Evolutionary conservation across 64 coral and sea anemone genomes (phyloP), one percentile per base, ranked within the genome.

Genomic region (Porites lutea): DNA sequence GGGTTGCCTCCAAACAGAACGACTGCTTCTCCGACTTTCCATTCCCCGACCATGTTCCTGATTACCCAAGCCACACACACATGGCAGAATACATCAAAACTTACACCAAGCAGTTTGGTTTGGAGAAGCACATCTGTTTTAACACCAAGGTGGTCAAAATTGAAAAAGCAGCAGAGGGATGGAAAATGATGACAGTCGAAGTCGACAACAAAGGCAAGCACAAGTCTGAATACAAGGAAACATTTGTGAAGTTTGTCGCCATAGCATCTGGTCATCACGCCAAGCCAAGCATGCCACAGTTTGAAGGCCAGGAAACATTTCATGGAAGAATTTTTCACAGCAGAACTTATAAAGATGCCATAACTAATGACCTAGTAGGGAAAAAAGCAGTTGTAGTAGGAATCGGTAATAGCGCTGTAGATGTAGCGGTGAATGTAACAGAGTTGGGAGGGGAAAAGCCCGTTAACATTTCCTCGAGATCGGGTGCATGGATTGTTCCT

Each of bases 251-350:
- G 47, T 88, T 88, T 92, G 85, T 96, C 84, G 94, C 94, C 70
- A 96, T 96, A 92, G 94, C 94, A 88, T 92, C 94, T 64, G 94
- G 94, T 23, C 94, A 96, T 79, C 94, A 96, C 59, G 57, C 94
- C 18, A 88, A 52, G 20, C 94, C 94, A 74, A 96, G 54, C 68
- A 58, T 82, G 15, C 94, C 94, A 48, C 73, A 78, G 16, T 96
- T 96, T 83, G 83, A 55, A 9, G 90, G 90, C 58, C 94, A 96
- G 45, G 47, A 65, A 23, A 82, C 83, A 82, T 96, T 96, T 59
- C 14, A 82, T 52, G 94, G 94, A 4, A 58, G 63, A 60, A 88
- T 96, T 49, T 21, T 88, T 10, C 94, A 96, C 59, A 96, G 94
- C 84, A 59, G 92, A 53, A 15, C 70, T 48, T 96, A 92, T 79